Base-by-base conservation (phyloP, 2,797 vertebrate genomes). In the Choloepus didactylus region DNA sequence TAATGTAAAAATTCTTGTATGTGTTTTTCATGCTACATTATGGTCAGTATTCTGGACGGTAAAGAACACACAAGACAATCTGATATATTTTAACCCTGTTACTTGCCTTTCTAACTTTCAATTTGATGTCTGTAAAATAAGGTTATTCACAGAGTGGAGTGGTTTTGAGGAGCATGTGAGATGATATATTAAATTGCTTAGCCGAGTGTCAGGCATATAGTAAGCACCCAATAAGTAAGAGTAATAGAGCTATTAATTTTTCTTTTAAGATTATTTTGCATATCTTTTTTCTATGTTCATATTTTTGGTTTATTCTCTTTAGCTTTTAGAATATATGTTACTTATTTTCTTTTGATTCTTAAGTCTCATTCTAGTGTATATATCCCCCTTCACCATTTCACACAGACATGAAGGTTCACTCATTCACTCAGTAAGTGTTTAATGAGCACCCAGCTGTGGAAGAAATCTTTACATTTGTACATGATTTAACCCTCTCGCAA, bases 301-400 rank as follows among this genome's bases (percentile, higher is more conserved):
- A 54, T 59, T 80, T 93, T 91, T 85, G 21, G 18, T 66, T 88
- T 46, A 10, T 59, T 92, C 86, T 77, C 44, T 87, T 79, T 62
- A 15, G 16, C 38, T 93, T 75, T 59, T 25, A 25, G 21, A 44
- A 70, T 66, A 70, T 66, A 87, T 31, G 35, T 49, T 49, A n/a
- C 9, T 19, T 38, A n/a, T 41, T 59, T 64, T 66, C 25, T 66
- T 92, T 87, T 87, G 6, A 25, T 73, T 59, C n/a, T 83, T 31
- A 70, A 60, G 23, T 23, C 7, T 87, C 21, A 62, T 27, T 75
- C 93, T 75, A n/a, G 25, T 75, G 16, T 56, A 66, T 19, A 16
- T 64, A 62, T 82, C 5, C 8, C n/a, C 35, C 1, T 70, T 51
- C 35, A 35, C 11, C 4, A 84, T 44, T 85, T 91, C 46, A 69